Base-by-base conservation (phyloP, 2,888 invertebrate genomes). In the Spicauda simplicius region DNA sequence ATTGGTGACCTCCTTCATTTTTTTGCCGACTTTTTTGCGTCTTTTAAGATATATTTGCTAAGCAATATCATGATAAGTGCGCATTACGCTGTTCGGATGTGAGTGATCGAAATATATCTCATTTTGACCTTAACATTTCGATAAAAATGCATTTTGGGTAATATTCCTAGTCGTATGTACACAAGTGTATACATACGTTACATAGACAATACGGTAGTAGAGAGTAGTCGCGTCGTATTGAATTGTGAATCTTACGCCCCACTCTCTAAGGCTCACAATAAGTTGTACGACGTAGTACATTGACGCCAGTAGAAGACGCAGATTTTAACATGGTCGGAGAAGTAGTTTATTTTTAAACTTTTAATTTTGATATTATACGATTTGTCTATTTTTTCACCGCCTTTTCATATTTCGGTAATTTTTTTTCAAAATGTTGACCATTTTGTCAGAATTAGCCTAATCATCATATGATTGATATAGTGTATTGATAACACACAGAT, bases 1-100 rank as follows among this genome's bases (percentile, higher is more conserved):
- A 85, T 84, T 89, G 79, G 83, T 86, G 87, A 86, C 85, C 86
- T 87, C 83, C 76, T 82, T 80, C 71, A 70, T 74, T 80, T 80
- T 33, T 81, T 76, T 79, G 77, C 80, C 75, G 75, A 74, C 77
- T 75, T 76, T 74, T 81, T 81, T 78, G 74, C 74, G 72, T 72
- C 71, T 25, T 70, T 68, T 48, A 30, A 56, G 68, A 71, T 72
- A 70, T 65, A 64, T 70, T 72, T 76, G 71, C 72, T 74, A 71
- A 75, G 75, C 66, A 69, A 72, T 71, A 75, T 72, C 57, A 37
- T 58, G 57, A 67, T 69, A 66, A 60, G 61, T 62, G 66, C 19
- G 45, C 48, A 57, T 62, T 64, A 54, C 52, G 45, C 41, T 60
- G 30, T 59, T 53, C 11, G n/a, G 48, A 30, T 25, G 30, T 30